phyloP scores from a whole-genome alignment of 2,113 vertebrate species.

The Rhipidura dahli region DNA sequence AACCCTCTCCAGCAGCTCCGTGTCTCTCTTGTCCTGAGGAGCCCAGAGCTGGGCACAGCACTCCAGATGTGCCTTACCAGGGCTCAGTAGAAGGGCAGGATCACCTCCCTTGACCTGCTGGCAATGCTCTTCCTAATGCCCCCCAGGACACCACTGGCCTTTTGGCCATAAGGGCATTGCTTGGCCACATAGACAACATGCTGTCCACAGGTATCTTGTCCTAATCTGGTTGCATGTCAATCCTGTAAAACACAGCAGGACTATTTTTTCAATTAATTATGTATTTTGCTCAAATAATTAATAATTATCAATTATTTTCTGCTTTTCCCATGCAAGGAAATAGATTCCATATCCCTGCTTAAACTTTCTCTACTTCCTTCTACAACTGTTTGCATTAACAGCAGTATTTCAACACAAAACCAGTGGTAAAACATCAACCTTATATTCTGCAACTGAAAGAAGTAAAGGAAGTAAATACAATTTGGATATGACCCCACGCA shows the following conservation, averaged over 20 bases:
- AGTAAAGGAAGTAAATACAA: background rate
- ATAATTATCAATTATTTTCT: background rate
- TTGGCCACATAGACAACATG: background rate
- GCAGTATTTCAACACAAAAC: background rate
- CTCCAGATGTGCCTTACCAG: too few species aligned
- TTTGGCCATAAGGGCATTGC: background rate
- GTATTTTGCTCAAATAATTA: background rate
- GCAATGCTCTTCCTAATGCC: rapidly evolving
- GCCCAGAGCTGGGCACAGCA: background rate
- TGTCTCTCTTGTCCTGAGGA: rapidly evolving
- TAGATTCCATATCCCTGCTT: background rate
- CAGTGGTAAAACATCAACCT: background rate
- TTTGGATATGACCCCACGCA: background rate
- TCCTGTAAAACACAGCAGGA: background rate
- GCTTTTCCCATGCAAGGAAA: background rate
- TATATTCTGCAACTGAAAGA: background rate
- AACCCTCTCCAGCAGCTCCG: rapidly evolving
- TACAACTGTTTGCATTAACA: background rate
- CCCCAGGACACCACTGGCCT: rapidly evolving
- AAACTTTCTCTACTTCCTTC: background rate
- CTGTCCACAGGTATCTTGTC: background rate
- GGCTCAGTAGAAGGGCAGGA: background rate
- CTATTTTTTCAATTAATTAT: background rate
- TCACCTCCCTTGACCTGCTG: rapidly evolving
- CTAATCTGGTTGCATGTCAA: background rate